Base-by-base conservation (phyloP, 2,888 invertebrate genomes). In the Glaucopsyche alexis region DNA sequence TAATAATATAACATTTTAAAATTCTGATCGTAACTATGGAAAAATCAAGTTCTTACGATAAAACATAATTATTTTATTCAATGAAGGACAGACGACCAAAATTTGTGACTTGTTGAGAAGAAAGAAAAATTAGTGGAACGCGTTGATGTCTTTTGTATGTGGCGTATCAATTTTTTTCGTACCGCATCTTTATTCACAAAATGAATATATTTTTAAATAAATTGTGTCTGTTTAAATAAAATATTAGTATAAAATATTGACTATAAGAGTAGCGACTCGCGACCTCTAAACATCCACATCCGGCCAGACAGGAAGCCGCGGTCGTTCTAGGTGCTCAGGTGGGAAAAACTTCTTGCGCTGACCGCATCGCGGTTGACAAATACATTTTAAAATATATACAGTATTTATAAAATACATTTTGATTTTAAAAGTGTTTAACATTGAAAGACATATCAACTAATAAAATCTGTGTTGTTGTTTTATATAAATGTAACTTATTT, bases 111-210 rank as follows among this genome's bases (percentile, higher is more conserved):
- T 42, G 42, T 42, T 42, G 6, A 8, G 7, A 42, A 42, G 7
- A 8, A 29, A 16, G 6, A 42, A 29, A 42, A 29, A 29, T 29
- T 2, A 2, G 29, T 72, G 71, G 64, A 66, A 74, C 77, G 83
- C 89, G 90, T 90, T 88, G 86, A 89, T 86, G 88, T 90, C 89
- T 88, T 86, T 87, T 85, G 80, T 82, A 84, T 75, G 81, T 76
- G 76, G 38, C 49, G 49, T 29, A 71, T 16, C 60, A 60, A 42
- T 16, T 13, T 9, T 71, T 50, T 49, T 70, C 47, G 75, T 69
- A 45, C 47, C 45, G 19, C 8, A 9, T 16, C 13, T 14, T n/a
- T 11, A 55, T 9, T 11, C 5, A 13, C 6, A 60, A 60, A 29
- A 16, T 9, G 2, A 52, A 9, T 47, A 47, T 47, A 9, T 11